A percentile compares a stretch with the other conserved stretches of the same genome.
Conservation (phyloP, 2,113 vertebrate genomes). For the Argyrosomus japonicus region DNA sequence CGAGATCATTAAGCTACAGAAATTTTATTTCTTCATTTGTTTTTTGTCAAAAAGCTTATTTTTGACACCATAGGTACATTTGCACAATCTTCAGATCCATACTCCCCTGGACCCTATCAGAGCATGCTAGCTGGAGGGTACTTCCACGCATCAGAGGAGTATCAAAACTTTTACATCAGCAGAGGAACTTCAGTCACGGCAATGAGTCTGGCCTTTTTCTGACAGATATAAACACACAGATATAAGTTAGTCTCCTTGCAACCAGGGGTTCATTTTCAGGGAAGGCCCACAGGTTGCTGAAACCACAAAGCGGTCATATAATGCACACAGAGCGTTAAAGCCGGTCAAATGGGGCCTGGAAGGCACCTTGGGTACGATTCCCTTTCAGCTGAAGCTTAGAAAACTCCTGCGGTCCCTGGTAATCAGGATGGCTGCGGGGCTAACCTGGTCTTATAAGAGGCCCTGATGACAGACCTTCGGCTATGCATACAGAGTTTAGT, state of each 20-base stretch:
- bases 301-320: slow-evolving; percentile 75
- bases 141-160: slow-evolving; percentile 52
- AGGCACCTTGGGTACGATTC: slow-evolving; percentile 72
- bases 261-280: slow-evolving; percentile 66
- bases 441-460: slow-evolving; percentile 60
- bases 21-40: not conserved
- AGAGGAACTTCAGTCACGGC: slow-evolving; percentile 53
- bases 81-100: slow-evolving; percentile 6
- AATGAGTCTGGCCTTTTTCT: slow-evolving; percentile 57
- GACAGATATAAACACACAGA: slow-evolving; percentile 71
- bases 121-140: slow-evolving; percentile 15
- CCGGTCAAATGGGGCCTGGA: slow-evolving; percentile 68
- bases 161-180: slow-evolving; percentile 61
- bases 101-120: slow-evolving; percentile 17
- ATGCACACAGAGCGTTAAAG: slow-evolving; percentile 71
- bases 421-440: slow-evolving; percentile 51
- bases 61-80: not conserved
- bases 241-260: slow-evolving; percentile 57
- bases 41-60: slow-evolving; percentile 1
- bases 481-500: slow-evolving; percentile 33
- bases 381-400: slow-evolving; percentile 64
- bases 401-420: slow-evolving; percentile 52
- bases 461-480: slow-evolving; percentile 61
- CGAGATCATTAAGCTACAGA: not conserved
- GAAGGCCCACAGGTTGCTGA: slow-evolving; percentile 56